Evolutionary conservation across 2,113 vertebrate genomes (phyloP), one percentile per base, ranked within the genome.

Genomic region (Illadopsis cleaveri): DNA sequence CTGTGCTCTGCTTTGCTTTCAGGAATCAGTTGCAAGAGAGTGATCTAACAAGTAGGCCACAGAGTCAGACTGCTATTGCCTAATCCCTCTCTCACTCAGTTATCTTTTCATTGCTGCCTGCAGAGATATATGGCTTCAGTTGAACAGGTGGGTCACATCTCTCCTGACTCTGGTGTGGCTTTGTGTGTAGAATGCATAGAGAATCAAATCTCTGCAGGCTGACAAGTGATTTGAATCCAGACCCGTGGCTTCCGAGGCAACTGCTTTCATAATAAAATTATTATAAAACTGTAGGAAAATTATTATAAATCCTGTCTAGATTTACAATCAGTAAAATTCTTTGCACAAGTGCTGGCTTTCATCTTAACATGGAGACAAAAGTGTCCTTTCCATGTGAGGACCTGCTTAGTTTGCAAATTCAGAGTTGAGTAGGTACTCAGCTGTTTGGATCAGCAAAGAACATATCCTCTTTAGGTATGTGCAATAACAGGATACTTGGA

Each of bases 401-500:
- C 37, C 15, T 54, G 19, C 42, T 75, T 80, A 42, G 21, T 86
- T 86, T 88, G 18, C 58, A 80, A 82, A 82, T 80, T 93, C 54
- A 42, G 44, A 75, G 18, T 9, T 76, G 82, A 65, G 79, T 65
- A 73, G 71, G 21, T 33, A 77, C 37, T 92, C 58, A 69, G 47
- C 38, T 44, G 5, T 70, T 81, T 58, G 47, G 33, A 70, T 83
- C 79, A 68, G 71, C 33, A 53, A 73, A 86, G 60, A 86, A 83
- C 0, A 1, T 66, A 81, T 75, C 47, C 30, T 65, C 58, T 73
- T 80, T 48, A 94, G 56, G 30, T 89, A 66, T 78, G 60, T 60
- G 68, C 82, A 92, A 90, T 68, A 96, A 88, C 71, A 95, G 82
- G 68, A 89, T 89, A 68, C 60, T 92, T 70, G 79, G 58, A 10